Conservation (phyloP, 2,113 vertebrate species). For the Ictidomys tridecemlineatus region DNA sequence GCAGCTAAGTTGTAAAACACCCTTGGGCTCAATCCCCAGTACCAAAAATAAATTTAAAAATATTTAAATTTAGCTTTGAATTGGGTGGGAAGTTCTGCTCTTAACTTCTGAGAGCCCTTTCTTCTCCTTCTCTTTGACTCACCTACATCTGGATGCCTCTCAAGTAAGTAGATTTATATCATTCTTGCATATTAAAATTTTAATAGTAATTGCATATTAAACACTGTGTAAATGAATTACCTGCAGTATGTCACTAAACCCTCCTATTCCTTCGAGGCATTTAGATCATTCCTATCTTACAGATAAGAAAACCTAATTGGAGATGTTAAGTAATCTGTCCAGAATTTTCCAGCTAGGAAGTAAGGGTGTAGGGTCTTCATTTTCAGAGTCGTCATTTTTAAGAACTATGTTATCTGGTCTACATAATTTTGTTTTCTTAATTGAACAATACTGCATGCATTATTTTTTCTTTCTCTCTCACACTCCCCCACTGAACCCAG, state of each 20-base stretch:
- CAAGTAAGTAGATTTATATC: neutral
- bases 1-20: too few species aligned
- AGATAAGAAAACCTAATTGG: neutral
- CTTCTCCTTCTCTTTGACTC: neutral
- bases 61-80: neutral
- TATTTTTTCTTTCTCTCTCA: neutral
- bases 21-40: too few species aligned
- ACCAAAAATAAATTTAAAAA: neutral
- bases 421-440: neutral
- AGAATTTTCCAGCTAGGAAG: neutral
- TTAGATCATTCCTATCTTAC: neutral
- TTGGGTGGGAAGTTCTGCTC: neutral
- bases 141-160: neutral
- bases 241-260: neutral
- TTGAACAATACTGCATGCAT: neutral
- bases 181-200: neutral
- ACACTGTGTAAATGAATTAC: neutral
- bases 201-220: neutral
- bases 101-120: neutral
- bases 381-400: neutral
- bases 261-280: neutral
- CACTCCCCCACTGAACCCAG: neutral
- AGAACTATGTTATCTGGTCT: neutral
- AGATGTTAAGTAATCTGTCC: neutral
- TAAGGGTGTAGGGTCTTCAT: neutral